These are phyloP conservation scores for Parnassius smintheus DNA, from an alignment of 2,888 invertebrate species.

Conservation along the genomic window DNA sequence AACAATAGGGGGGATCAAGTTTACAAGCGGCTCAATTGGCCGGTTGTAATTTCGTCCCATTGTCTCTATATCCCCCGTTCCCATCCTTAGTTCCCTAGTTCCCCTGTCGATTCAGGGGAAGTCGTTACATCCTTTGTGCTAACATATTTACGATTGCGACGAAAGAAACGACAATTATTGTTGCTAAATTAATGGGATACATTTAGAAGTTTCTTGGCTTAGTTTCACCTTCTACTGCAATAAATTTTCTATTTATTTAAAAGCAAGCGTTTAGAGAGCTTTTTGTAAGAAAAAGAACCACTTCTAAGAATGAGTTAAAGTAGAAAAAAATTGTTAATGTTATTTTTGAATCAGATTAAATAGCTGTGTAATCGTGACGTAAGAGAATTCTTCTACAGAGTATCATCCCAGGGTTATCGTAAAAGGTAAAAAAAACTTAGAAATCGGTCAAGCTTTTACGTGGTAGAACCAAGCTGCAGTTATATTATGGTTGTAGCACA, in stretches of 20 bases:
- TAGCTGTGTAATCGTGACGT: too few species aligned
- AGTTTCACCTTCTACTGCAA: constrained; percentile 8
- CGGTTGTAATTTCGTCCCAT: constrained; percentile 76
- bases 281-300: too few species aligned
- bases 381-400: too few species aligned
- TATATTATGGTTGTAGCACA: too few species aligned
- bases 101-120: constrained; percentile 48
- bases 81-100: constrained; percentile 35
- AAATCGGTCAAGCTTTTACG: too few species aligned
- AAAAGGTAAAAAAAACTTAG: too few species aligned
- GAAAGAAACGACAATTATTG: constrained; percentile 54
- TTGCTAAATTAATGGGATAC: constrained; percentile 44
- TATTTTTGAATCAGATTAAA: too few species aligned
- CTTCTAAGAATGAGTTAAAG: too few species aligned
- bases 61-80: constrained; percentile 65
- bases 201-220: constrained; percentile 17
- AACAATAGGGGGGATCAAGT: constrained; percentile 78
- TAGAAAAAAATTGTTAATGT: too few species aligned
- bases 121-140: constrained; percentile 64
- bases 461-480: too few species aligned
- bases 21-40: constrained; percentile 77
- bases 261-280: neutral
- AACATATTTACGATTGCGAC: constrained; percentile 52
- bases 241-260: constrained; percentile 18
- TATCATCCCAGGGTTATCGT: too few species aligned